Evolutionary conservation across 2,797 vertebrate genomes (phyloP), one percentile per base, ranked within the genome.

Genomic region (Ctenopoma multispine): DNA sequence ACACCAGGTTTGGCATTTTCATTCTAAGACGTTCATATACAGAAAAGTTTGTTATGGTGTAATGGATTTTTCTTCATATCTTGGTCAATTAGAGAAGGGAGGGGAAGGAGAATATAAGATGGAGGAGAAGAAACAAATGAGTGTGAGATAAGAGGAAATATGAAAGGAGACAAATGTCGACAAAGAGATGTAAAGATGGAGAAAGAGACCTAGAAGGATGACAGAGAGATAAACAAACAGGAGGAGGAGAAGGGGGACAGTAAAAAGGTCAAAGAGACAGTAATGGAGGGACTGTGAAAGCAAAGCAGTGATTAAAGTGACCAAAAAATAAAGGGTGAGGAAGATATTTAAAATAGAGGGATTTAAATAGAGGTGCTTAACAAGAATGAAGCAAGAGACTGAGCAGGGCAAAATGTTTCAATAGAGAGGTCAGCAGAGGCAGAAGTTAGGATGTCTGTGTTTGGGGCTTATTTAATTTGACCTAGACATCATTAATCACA

Each of bases 1-100:
- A 87, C 80, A 82, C 21, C 63, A 66, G 48, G 29, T 85, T 83
- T 92, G 90, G 90, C 90, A 92, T 92, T 92, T 91, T 70, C 34
- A 18, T 86, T n/a, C 81, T 47, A 43, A 86, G 80, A 77, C 75
- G 66, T 82, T 90, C 75, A 71, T 89, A 81, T 85, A 81, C 72
- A 72, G 87, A 47, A 82, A 83, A 75, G 81, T 85, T 81, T 79
- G 60, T 82, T 76, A 78, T 54, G 69, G 80, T 60, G 69, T 87
- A 87, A 90, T 89, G 75, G 87, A 66, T 84, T 86, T 85, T 72
- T 81, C 50, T 29, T 58, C 60, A 12, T 56, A 40, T 85, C 18
- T 77, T 65, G 67, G 75, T 87, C 72, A 85, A 86, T 88, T 89
- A 88, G 55, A 72, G 51, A 49, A 47, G 20, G 15, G 59, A 63